phyloP scores from a whole-genome alignment of 2,888 invertebrate genomes.

The Pardosa pseudoannulata region DNA sequence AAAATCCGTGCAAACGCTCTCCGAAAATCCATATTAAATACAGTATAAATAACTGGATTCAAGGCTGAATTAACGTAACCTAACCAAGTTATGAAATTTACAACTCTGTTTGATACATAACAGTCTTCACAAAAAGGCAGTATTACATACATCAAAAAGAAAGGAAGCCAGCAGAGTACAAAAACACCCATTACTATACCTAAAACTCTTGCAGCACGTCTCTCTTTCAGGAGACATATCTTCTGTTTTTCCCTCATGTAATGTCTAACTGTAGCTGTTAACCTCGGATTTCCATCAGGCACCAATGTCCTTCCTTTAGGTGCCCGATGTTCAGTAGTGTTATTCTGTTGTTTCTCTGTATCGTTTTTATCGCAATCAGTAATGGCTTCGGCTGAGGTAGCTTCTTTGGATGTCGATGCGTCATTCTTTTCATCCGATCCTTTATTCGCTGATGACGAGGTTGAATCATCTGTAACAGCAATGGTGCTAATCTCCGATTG shows the following conservation, averaged over 20 bases:
- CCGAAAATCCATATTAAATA: conserved; percentile 95
- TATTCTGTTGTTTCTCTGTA: neutral
- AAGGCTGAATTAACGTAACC: conserved; percentile 94
- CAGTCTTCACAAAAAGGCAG: conserved; percentile 83
- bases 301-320: conserved; percentile 39
- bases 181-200: conserved; percentile 99
- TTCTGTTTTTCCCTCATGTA: conserved; percentile 79
- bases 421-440: conserved; percentile 37
- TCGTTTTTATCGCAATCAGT: conserved; percentile 4
- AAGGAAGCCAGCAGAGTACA: conserved; percentile 98
- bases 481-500: conserved; percentile 67
- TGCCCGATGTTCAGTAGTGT: neutral
- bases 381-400: conserved; percentile 11
- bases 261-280: conserved; percentile 75
- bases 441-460: conserved; percentile 54
- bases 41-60: conserved; percentile 95
- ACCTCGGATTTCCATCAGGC: conserved; percentile 59
- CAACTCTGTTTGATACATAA: conserved; percentile 73
- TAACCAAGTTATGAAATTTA: conserved; percentile 92
- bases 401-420: neutral
- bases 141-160: conserved; percentile 96
- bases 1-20: conserved; percentile 83
- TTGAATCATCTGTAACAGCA: conserved; percentile 64
- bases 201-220: conserved; percentile 94
- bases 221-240: conserved; percentile 92